Conservation (phyloP, 2,113 vertebrate species). For the Cathartes aura region DNA sequence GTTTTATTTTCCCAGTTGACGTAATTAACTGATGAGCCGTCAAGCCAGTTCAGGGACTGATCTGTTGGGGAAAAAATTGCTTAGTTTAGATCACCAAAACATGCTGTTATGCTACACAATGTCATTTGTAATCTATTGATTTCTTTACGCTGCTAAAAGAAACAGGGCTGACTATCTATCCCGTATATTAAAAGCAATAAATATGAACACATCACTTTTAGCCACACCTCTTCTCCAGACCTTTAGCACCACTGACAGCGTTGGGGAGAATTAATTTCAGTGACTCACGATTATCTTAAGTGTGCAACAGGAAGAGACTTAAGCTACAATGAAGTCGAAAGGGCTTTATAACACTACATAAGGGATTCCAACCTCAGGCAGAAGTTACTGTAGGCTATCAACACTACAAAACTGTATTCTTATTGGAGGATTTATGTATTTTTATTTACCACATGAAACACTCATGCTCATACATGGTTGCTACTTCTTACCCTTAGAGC, state of each 20-base stretch:
- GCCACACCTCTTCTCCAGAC: not conserved
- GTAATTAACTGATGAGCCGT: conserved; percentile 83
- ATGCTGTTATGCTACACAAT: not conserved
- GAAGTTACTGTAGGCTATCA: not conserved
- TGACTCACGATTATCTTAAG: not conserved
- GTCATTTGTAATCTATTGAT: not conserved
- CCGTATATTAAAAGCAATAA: not conserved
- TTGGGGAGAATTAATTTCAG: not conserved
- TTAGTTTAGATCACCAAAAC: not conserved
- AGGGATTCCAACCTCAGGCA: not conserved
- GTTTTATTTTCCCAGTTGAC: conserved; percentile 82
- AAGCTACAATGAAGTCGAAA: not conserved
- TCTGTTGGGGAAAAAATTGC: conserved; percentile 44
- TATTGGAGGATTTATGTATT: not conserved
- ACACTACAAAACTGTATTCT: not conserved
- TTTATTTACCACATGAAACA: not conserved
- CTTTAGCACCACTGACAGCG: not conserved
- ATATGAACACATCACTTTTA: not conserved
- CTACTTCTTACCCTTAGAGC: conserved; percentile 74
- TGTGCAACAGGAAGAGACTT: not conserved
- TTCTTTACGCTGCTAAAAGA: not conserved
- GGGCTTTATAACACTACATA: not conserved
- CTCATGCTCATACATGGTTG: not conserved
- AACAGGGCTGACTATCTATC: not conserved
- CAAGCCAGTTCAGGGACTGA: conserved; percentile 80